phyloP scores from a whole-genome alignment of 2,113 vertebrate species.

The Eonycteris spelaea region DNA sequence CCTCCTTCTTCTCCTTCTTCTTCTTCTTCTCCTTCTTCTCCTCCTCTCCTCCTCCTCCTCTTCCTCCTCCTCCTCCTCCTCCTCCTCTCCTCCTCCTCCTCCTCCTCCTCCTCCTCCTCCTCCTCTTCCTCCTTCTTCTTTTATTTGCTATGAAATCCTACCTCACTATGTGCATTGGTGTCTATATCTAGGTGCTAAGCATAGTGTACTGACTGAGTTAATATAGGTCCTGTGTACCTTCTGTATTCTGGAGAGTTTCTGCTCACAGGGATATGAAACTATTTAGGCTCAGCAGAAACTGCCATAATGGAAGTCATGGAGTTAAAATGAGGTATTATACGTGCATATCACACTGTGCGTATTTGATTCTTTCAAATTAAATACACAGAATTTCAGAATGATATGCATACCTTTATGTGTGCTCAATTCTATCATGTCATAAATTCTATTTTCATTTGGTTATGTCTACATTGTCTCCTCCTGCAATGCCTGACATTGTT shows the following conservation, averaged over 20 bases:
- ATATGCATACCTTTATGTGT: background rate
- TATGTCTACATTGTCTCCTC: background rate
- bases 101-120: too few species aligned
- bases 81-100: too few species aligned
- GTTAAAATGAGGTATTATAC: background rate
- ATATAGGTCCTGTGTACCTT: fast-evolving
- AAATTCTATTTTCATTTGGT: background rate
- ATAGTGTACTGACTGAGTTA: background rate
- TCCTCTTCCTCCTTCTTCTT: too few species aligned
- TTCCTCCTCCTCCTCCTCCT: too few species aligned
- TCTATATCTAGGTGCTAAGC: background rate
- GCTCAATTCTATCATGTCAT: background rate
- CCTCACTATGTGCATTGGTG: background rate
- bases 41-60: too few species aligned
- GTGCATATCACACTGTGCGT: background rate
- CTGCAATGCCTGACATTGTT: background rate
- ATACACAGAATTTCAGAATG: background rate
- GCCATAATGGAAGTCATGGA: fast-evolving
- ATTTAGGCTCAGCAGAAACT: background rate
- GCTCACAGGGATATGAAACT: background rate
- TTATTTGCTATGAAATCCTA: background rate
- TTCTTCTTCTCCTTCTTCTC: too few species aligned
- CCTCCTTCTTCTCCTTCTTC: background rate
- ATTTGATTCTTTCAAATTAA: background rate
- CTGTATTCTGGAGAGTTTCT: background rate